Conservation (phyloP, 2,888 invertebrate species). For the Netelia fuscicornis region DNA sequence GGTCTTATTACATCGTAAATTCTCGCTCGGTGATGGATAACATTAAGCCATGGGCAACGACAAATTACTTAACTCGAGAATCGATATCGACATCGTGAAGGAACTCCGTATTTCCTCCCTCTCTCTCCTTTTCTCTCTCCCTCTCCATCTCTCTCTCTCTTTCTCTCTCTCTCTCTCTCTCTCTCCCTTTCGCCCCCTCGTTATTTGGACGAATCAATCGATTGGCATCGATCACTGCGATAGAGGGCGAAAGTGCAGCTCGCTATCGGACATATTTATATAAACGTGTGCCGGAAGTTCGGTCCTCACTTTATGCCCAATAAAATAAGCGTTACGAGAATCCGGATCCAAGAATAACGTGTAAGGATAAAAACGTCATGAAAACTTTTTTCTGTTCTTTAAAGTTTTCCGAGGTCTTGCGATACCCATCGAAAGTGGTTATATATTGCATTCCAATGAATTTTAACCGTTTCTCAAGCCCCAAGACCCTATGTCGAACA, state of each 20-base stretch:
- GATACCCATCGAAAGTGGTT: not conserved
- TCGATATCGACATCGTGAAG: constrained; percentile 49
- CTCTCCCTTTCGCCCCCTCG: constrained; percentile 6
- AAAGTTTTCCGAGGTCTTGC: not conserved
- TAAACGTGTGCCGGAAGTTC: not conserved
- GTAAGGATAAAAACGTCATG: no score
- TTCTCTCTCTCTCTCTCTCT: not conserved
- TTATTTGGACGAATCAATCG: constrained; percentile 2
- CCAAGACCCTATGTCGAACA: no score
- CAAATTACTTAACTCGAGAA: constrained; percentile 80
- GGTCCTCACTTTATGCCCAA: constrained; percentile 1
- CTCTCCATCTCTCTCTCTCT: not conserved
- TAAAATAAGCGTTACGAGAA: not conserved
- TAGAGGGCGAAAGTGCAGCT: not conserved
- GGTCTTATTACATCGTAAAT: constrained; percentile 82
- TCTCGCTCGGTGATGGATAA: constrained; percentile 81
- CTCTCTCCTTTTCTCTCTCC: constrained; percentile 3
- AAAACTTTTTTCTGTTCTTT: not conserved
- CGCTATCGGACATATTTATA: not conserved
- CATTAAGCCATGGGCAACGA: constrained; percentile 81
- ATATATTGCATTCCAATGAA: not conserved
- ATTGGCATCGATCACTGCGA: constrained; percentile 45
- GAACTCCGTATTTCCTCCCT: constrained; percentile 17
- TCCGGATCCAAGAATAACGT: not conserved
- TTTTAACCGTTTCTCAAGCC: no score